Base-by-base conservation (phyloP, 2,888 invertebrate species). In the Cyaniris semiargus region DNA sequence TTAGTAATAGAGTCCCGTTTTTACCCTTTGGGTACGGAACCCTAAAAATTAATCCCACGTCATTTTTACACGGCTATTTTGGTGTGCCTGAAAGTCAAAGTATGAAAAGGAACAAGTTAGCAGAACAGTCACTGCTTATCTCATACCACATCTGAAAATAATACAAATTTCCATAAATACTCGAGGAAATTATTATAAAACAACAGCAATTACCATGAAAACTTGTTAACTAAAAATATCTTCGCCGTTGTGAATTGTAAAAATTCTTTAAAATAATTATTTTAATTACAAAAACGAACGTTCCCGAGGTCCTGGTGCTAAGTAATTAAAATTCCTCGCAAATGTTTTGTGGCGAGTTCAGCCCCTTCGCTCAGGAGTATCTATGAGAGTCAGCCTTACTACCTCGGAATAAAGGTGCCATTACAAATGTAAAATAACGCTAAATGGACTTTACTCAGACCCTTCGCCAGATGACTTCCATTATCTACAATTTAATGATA, bases 401-500 rank as follows among this genome's bases (percentile, higher is more conserved):
- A n/a, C 56, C 5, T 56, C n/a, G 56, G 6, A 18, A 56, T 56
- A 44, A 56, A 56, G 56, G 56, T 56, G 18, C 1, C 7, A n/a
- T 56, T 2, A 56, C 6, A 56, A n/a, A n/a, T 6, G 56, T n/a
- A 56, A 56, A 56, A 56, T 56, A 56, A 18, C 56, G 18, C n/a
- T n/a, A n/a, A 56, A 56, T n/a, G 56, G 56, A 56, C 56, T 56
- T 53, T 58, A 2, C 21, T 58, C n/a, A n/a, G 56, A n/a, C 58
- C 8, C 58, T n/a, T 21, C 8, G 70, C 80, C 81, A 81, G 81
- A 80, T 80, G 80, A 80, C 81, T 78, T 60, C 76, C 76, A 76
- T 78, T 80, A 81, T 2, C 77, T 78, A 77, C 78, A 79, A 34
- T 72, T 48, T 8, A 72, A 44, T 72, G 4, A 21, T 21, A 48